Evolutionary conservation across 2,113 vertebrate species (phyloP), one percentile per base, ranked within the genome.

Genomic region (Pelodiscus sinensis): DNA sequence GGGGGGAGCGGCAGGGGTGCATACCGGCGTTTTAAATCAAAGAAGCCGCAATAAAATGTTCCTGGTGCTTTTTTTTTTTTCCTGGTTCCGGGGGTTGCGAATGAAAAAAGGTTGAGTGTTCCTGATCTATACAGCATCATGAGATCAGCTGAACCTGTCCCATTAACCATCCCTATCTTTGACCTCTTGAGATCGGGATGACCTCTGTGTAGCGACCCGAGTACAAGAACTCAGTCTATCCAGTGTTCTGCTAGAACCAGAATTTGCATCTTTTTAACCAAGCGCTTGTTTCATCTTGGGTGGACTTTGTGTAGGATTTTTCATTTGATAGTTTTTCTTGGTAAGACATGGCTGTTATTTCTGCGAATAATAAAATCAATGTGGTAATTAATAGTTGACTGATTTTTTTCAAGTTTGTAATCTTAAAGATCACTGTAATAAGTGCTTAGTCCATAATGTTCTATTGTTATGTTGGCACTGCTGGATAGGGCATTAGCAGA

Each of bases 401-500:
- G 83, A 31, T 16, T 83, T 87, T 87, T 90, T 71, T 88, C 10
- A 35, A 15, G 8, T 38, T 15, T 78, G 44, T 52, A 56, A 6
- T 3, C 51, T 27, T 52, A 14, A 71, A 65, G 73, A 3, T 38
- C 68, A 1, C 2, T 44, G 8, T 62, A 65, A 77, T 79, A 82
- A 90, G 22, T 82, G 82, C 2, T 1, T 51, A 55, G 79, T 35
- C 50, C 52, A 16, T 0, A 73, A 13, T 50, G 4, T 68, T 92
- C 1, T 58, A 38, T 29, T 68, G 2, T 16, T 81, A 15, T 38
- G 54, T 10, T 77, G 44, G 31, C 0, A 0, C 38, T 79, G 81
- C 4, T 90, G 60, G 22, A 51, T 88, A 75, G 79, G 88, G 57
- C 31, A 86, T 11, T 0, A 0, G 38, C 0, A 0, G 24, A 87